phyloP scores from a whole-genome alignment of 1,140 invertebrate genomes.

The Euwallacea similis region DNA sequence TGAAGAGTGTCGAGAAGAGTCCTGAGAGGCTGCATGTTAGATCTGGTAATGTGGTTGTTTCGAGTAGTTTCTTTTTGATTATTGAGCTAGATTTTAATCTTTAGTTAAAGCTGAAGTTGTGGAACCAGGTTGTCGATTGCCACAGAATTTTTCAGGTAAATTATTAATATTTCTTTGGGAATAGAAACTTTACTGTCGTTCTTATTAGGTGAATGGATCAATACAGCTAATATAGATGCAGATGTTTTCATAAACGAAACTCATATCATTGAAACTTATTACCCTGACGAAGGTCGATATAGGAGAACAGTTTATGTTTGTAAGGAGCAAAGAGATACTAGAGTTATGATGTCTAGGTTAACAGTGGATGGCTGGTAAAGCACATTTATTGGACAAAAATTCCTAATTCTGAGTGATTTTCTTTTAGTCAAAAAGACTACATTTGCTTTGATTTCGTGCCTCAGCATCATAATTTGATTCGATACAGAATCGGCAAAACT shows the following conservation, averaged over 20 bases:
- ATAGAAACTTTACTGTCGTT: neutral
- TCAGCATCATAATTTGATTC: slow-evolving; percentile 92
- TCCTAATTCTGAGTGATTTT: neutral
- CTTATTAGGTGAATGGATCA: slow-evolving; percentile 84
- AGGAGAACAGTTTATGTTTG: slow-evolving; percentile 93
- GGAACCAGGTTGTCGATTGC: slow-evolving; percentile 85
- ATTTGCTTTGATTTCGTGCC: slow-evolving; percentile 96
- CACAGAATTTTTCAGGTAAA: slow-evolving; percentile 79
- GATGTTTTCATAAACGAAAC: slow-evolving; percentile 94
- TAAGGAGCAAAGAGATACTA: slow-evolving; percentile 80
- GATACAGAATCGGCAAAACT: slow-evolving; percentile 80
- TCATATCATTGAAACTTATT: slow-evolving; percentile 92
- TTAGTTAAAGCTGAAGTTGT: slow-evolving; percentile 81
- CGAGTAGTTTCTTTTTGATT: neutral
- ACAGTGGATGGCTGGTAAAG: slow-evolving; percentile 92
- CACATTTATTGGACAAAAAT: neutral
- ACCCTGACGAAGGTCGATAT: slow-evolving; percentile 86
- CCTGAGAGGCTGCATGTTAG: slow-evolving; percentile 86
- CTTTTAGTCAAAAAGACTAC: slow-evolving; percentile 91
- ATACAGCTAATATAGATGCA: slow-evolving; percentile 94
- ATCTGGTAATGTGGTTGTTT: slow-evolving; percentile 56
- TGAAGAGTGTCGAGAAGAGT: slow-evolving; percentile 91
- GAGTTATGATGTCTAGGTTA: slow-evolving; percentile 93
- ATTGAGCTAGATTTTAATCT: neutral
- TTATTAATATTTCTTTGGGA: neutral